Conservation (phyloP, 1,140 invertebrate genomes). For the Caenorhabditis tropicalis region DNA sequence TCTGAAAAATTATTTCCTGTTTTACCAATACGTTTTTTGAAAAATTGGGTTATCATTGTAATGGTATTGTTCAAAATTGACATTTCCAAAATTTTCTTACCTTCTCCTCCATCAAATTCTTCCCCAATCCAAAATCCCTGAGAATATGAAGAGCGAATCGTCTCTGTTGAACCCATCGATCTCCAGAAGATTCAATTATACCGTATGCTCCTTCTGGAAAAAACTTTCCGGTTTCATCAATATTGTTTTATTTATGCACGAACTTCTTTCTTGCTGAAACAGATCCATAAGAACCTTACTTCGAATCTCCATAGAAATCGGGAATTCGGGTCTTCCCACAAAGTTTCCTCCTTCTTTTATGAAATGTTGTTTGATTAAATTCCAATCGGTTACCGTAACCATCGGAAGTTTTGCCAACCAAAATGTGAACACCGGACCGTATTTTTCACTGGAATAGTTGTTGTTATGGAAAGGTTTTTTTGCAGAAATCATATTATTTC, state of each 20-base stretch:
- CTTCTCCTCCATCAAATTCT: conserved; percentile 53
- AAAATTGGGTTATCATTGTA: too few species aligned
- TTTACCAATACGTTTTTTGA: too few species aligned
- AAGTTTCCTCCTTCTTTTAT: conserved; percentile 4
- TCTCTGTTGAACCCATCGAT: conserved; percentile 47
- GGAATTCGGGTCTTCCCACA: neutral
- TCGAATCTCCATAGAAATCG: neutral
- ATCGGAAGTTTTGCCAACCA: conserved; percentile 1
- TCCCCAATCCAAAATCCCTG: conserved; percentile 51
- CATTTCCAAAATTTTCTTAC: too few species aligned
- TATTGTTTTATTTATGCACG: too few species aligned
- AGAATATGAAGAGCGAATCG: conserved; percentile 46
- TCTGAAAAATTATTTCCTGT: too few species aligned
- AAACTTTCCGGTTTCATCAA: neutral
- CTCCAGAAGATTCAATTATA: conserved; percentile 43
- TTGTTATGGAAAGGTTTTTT: neutral
- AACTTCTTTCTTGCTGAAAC: too few species aligned
- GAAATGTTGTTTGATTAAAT: conserved; percentile 11
- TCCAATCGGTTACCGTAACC: conserved; percentile 17
- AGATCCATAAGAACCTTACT: too few species aligned
- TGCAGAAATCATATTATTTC: too few species aligned
- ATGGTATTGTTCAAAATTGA: too few species aligned
- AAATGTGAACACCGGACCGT: neutral
- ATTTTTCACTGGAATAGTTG: neutral
- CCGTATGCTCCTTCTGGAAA: conserved; percentile 33